Base-by-base conservation (phyloP, 1,140 invertebrate genomes). In the Drosophila littoralis region DNA sequence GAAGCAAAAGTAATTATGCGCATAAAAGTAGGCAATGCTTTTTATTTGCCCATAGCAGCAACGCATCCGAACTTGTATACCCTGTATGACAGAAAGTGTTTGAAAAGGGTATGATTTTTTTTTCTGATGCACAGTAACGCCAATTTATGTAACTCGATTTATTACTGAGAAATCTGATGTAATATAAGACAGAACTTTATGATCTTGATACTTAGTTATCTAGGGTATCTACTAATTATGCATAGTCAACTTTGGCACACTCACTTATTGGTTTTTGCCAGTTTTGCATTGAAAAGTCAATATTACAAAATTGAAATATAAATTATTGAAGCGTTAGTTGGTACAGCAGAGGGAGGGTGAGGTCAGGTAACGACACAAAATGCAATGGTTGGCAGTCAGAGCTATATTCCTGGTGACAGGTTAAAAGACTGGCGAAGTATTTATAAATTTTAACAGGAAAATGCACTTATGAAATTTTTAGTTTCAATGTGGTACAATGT, bases 251-350 rank as follows among this genome's bases (percentile, higher is more conserved):
- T 7, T 40, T 7, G 9, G 12, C 13, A 3, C 33, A n/a, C 33
- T 65, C 36, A 7, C 36, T 61, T 48, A 43, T 22, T 12, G 13
- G 28, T 15, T 60, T 15, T 55, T 50, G 32, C n/a, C 58, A 54
- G 58, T 77, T 68, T 43, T 42, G 57, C 79, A 73, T 70, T 76
- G 61, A 76, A 81, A 79, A 68, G 71, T 73, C 82, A 81, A 76
- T 86, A 79, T 67, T 54, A 12, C 3, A 71, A 79, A 86, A 79
- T 86, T 64, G 71, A 86, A 86, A 79, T 79, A 76, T 86, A 81
- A 86, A 86, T 86, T 82, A 79, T 86, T 81, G 75, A 86, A 73
- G 75, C 78, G 57, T 81, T 35, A 67, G 75, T 38, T 51, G 76
- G 65, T 59, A n/a, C 42, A 72, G 22, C 28, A 60, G 32, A 3